phyloP scores from a whole-genome alignment of 2,797 vertebrate species.

The Labeo calbasu region DNA sequence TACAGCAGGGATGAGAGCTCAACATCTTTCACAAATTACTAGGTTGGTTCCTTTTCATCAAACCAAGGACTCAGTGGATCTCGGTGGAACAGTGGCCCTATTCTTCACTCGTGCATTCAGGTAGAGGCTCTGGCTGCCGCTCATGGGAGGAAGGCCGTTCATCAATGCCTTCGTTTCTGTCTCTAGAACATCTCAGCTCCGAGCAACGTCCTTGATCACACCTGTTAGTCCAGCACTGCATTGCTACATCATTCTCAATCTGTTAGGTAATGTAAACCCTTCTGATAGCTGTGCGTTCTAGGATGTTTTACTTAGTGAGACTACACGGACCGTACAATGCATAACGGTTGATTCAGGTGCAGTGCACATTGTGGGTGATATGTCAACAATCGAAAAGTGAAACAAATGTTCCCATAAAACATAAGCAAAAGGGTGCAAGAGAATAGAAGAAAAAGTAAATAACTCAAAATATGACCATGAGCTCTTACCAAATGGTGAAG shows the following conservation, averaged over 20 bases:
- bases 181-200: slow-evolving; percentile 52
- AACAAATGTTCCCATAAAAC: neutral
- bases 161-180: slow-evolving; percentile 43
- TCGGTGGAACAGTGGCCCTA: slow-evolving; percentile 41
- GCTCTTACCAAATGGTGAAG: slow-evolving; percentile 99
- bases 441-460: slow-evolving; percentile 46
- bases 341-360: neutral
- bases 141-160: slow-evolving; percentile 57
- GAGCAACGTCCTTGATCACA: slow-evolving; percentile 54
- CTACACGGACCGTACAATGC: neutral
- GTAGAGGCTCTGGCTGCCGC: slow-evolving; percentile 51
- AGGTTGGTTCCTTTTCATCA: slow-evolving; percentile 9
- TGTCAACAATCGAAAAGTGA: neutral
- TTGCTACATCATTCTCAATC: slow-evolving; percentile 30
- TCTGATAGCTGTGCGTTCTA: neutral
- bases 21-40: slow-evolving; percentile 15
- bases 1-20: neutral
- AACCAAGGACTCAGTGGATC: slow-evolving; percentile 54
- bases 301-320: neutral
- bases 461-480: slow-evolving; percentile 64
- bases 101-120: slow-evolving; percentile 57
- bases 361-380: neutral
- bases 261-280: slow-evolving; percentile 4
- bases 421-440: slow-evolving; percentile 23
- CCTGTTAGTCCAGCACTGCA: slow-evolving; percentile 46